Base-by-base conservation (phyloP, 2,888 invertebrate species). In the Euspilapteryx auroguttella region DNA sequence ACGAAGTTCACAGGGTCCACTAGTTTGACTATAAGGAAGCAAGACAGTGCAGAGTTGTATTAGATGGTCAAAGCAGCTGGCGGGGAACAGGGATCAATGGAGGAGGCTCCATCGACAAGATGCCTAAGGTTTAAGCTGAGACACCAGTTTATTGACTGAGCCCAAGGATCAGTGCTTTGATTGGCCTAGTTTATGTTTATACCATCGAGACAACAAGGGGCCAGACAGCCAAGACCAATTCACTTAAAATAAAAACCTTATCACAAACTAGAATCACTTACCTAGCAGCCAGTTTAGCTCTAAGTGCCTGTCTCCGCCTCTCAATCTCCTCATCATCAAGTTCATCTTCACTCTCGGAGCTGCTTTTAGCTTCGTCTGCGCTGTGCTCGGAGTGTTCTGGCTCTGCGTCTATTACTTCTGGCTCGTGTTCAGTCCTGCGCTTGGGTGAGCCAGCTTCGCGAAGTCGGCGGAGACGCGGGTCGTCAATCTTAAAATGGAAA, bases 241-340 rank as follows among this genome's bases (percentile, higher is more conserved):
- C n/a, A n/a, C n/a, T n/a, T n/a, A n/a, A n/a, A n/a, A n/a, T n/a
- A n/a, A n/a, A n/a, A n/a, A n/a, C n/a, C n/a, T n/a, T n/a, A n/a
- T n/a, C n/a, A n/a, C n/a, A n/a, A 17, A 8, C 5, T 28, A 11
- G 13, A 12, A 12, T 11, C 10, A 13, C 25, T 31, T 36, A 73
- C 71, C 73, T 65, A 7, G 69, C 68, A 34, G 69, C 57, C 34
- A 75, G 55, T 49, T 73, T 73, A 31, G 68, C 66, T 38, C 63
- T 63, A 15, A 73, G 59, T 24, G 62, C 64, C 33, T 84, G 81
- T 32, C 94, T 78, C n/a, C 92, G 78, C 38, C 81, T 80, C 50
- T 95, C 94, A 45, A 93, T 86, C 61, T 93, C 93, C 21, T 82
- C 82, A 37, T 93, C 93, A 38, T 91, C 91, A 2, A 92, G 62